These are phyloP conservation scores for Drosophila tropicalis DNA, from an alignment of 1,140 invertebrate genomes.

Conservation along the genomic window DNA sequence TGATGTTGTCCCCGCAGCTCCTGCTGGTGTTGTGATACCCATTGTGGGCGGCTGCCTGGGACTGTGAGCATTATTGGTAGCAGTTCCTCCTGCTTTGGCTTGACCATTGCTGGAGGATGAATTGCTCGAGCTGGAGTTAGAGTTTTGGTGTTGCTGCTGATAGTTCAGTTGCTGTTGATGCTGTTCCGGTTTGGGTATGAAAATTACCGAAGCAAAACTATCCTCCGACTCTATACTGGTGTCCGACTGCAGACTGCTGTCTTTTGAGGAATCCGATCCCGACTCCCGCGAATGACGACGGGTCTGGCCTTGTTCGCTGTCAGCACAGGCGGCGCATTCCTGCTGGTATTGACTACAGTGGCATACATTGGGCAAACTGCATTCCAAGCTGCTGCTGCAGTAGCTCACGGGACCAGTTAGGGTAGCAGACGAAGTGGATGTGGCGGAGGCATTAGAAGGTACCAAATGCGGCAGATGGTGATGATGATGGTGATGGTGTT, in stretches of 20 bases:
- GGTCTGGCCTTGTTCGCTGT: slow-evolving; percentile 52
- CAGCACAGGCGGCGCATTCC: slow-evolving; percentile 62
- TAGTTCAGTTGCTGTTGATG: slow-evolving; percentile 74
- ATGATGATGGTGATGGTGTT: slow-evolving; percentile 63
- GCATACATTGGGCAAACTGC: slow-evolving; percentile 56
- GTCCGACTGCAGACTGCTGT: slow-evolving; percentile 95
- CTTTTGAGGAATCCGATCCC: slow-evolving; percentile 95
- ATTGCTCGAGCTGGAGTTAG: slow-evolving; percentile 84
- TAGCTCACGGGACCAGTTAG: slow-evolving; percentile 69
- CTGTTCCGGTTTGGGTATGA: slow-evolving; percentile 88
- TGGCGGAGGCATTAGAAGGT: slow-evolving; percentile 21
- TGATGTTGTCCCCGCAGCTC: slow-evolving; percentile 42
- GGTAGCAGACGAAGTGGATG: slow-evolving; percentile 16
- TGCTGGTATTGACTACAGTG: slow-evolving; percentile 78
- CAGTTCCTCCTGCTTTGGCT: slow-evolving; percentile 20
- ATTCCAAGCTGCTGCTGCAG: slow-evolving; percentile 67
- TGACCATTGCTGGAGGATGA: slow-evolving; percentile 75
- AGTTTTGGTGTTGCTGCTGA: slow-evolving; percentile 83
- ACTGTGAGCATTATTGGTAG: neutral
- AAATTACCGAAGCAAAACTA: slow-evolving; percentile 95
- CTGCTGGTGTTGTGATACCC: slow-evolving; percentile 12
- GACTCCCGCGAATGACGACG: slow-evolving; percentile 89
- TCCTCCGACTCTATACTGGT: slow-evolving; percentile 96
- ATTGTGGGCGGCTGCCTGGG: slow-evolving; percentile 17
- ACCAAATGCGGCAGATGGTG: slow-evolving; percentile 31